Evolutionary conservation across 2,888 invertebrate genomes (phyloP).

Genomic region (Chymomyza procnemis): DNA sequence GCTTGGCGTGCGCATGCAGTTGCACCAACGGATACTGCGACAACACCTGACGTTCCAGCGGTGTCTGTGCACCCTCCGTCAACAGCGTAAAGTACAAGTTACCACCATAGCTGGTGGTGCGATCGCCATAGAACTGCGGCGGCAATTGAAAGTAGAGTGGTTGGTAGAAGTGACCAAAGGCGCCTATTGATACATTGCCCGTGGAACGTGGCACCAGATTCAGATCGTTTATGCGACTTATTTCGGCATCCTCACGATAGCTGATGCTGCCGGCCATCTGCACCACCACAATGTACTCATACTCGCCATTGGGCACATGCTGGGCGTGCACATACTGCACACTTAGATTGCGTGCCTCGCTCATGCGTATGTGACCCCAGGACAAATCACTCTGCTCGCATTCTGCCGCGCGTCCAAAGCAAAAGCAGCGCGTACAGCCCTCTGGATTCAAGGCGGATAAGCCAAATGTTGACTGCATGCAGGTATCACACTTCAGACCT

Average conservation of each 20-base stretch:
- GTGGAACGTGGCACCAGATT: conserved; percentile 82
- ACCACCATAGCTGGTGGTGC: conserved; percentile 94
- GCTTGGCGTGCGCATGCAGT: conserved; percentile 85
- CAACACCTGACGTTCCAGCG: conserved; percentile 81
- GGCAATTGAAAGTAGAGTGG: conserved; percentile 82
- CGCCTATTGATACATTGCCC: conserved; percentile 78
- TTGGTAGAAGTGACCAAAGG: conserved; percentile 74
- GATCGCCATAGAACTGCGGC: conserved; percentile 89
- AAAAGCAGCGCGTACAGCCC: conserved; percentile 97
- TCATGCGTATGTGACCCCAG: conserved; percentile 88
- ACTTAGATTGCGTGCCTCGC: conserved; percentile 80
- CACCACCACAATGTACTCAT: conserved; percentile 77
- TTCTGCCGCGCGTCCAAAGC: conserved; percentile 90
- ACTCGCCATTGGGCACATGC: conserved; percentile 70
- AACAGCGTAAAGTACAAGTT: conserved; percentile 88
- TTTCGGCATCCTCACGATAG: conserved; percentile 78
- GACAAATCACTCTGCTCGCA: conserved; percentile 90
- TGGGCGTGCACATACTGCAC: conserved; percentile 74
- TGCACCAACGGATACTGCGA: conserved; percentile 88
- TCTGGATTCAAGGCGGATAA: conserved; percentile 86
- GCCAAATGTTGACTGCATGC: conserved; percentile 92
- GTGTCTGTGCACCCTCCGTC: conserved; percentile 82
- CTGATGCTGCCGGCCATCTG: conserved; percentile 75
- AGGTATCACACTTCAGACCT: conserved; percentile 90
- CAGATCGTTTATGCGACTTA: conserved; percentile 81